These are phyloP conservation scores for Riptortus pedestris DNA, from an alignment of 1,140 invertebrate species.

Conservation along the genomic window DNA sequence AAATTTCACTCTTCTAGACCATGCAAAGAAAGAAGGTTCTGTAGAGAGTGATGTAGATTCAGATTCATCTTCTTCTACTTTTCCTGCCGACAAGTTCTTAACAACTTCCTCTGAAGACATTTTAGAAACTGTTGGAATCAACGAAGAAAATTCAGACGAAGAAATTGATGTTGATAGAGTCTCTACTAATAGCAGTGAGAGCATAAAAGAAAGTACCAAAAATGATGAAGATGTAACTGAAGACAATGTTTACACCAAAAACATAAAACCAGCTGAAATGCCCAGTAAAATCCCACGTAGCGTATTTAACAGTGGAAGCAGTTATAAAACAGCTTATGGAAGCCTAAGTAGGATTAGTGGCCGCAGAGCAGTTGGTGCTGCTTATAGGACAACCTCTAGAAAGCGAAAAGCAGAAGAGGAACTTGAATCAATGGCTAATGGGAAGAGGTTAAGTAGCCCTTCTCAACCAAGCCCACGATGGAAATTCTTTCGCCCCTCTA, in stretches of 20 bases:
- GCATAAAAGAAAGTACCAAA: not conserved
- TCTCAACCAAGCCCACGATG: conserved; percentile 21
- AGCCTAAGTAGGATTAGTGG: conserved; percentile 1
- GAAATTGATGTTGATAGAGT: not conserved
- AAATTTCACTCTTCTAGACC: too few species aligned
- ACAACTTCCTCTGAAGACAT: not conserved
- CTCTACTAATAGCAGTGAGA: not conserved
- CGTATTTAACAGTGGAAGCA: not conserved
- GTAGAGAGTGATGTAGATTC: not conserved
- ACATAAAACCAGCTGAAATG: not conserved
- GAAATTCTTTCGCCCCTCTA: conserved; percentile 10
- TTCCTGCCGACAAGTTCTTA: not conserved
- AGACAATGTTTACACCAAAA: too few species aligned
- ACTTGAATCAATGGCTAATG: not conserved
- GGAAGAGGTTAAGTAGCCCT: not conserved
- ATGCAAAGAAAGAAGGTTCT: not conserved
- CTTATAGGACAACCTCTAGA: not conserved
- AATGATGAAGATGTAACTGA: not conserved
- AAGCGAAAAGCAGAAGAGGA: conserved; percentile 16
- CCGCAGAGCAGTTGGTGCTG: not conserved
- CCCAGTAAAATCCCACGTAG: not conserved
- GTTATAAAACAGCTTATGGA: not conserved
- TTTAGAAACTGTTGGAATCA: not conserved
- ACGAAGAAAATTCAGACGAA: not conserved
- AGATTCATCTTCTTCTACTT: not conserved